phyloP scores from a whole-genome alignment of 2,113 vertebrate genomes.

The Chamaetylas fuelleborni region DNA sequence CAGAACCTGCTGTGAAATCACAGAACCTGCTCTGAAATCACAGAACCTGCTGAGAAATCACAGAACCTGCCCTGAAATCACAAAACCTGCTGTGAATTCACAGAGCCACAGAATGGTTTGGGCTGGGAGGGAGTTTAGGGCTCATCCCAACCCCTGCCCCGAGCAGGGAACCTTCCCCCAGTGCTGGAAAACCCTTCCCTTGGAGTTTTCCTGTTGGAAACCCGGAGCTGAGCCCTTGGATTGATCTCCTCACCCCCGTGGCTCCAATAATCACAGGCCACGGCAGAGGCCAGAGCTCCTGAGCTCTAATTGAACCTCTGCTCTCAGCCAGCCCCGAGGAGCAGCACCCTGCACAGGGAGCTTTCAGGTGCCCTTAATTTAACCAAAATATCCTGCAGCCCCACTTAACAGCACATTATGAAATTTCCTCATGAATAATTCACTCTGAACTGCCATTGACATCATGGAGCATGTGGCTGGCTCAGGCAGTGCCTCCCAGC shows the following conservation, averaged over 20 bases:
- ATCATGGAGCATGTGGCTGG: conserved; percentile 40
- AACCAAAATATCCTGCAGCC: conserved; percentile 57
- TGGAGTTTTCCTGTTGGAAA: not conserved
- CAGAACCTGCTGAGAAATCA: too few species aligned
- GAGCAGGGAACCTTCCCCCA: not conserved
- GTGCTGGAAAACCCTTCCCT: not conserved
- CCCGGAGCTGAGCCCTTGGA: fast-evolving
- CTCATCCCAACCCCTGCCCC: fast-evolving
- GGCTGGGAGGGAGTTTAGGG: not conserved
- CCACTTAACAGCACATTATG: conserved; percentile 60
- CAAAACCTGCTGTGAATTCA: too few species aligned
- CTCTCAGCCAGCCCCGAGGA: not conserved
- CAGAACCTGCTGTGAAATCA: too few species aligned
- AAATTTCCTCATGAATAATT: conserved; percentile 63
- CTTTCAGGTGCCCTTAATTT: conserved; percentile 25
- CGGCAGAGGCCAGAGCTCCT: not conserved
- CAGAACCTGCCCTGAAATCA: too few species aligned
- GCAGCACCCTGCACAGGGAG: not conserved
- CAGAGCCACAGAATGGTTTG: fast-evolving
- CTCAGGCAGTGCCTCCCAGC: not conserved
- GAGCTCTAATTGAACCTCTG: not conserved
- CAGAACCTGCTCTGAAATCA: too few species aligned
- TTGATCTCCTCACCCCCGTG: not conserved
- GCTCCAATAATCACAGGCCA: not conserved
- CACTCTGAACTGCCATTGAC: conserved; percentile 33